Evolutionary conservation across 2,888 invertebrate species (phyloP), one percentile per base, ranked within the genome.

Genomic region (Lasioglossum malachurum): DNA sequence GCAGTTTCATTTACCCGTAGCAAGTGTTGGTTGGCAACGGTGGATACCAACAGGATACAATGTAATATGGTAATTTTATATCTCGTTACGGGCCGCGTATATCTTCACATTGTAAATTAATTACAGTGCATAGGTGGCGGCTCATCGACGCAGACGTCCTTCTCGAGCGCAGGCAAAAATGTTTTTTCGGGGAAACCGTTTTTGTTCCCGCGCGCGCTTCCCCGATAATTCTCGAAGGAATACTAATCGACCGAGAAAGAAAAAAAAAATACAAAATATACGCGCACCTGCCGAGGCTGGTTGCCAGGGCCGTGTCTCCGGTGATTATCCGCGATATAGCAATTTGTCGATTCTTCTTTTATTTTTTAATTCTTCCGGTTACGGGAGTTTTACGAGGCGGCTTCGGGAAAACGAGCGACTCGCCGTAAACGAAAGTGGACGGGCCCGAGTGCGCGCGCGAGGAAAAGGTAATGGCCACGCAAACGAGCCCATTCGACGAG

Each of bases 281-380:
- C 44, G 23, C 27, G 82, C 81, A 85, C 76, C 85, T 85, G 85
- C 60, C 75, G 73, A 7, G n/a, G 49, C 27, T 35, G 53, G 67
- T 69, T 79, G 19, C 73, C 44, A 23, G 64, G 82, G 82, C 35
- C 73, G 71, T 69, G 74, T 35, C 41, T 14, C 5, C 72, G 85
- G 19, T 23, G 53, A 85, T 87, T 85, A 81, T 74, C 82, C 38
- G 44, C 64, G 53, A 78, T 80, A 75, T 69, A 80, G 80, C 78
- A 85, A 85, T 85, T 82, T 80, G 85, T 79, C 85, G 78, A 85
- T 82, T 85, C 82, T 79, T 82, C 19, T 19, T 49, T 49, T 5
- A 31, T 49, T 49, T 19, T 23, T 27, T 82, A 82, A 87, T 82
- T 69, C 78, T 23, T 31, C 75, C 78, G 67, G 78, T 84, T 78